A percentile compares a stretch with the other conserved stretches of the same genome.
Conservation (phyloP, 2,797 vertebrate genomes). For the Bovichtus diacanthus region DNA sequence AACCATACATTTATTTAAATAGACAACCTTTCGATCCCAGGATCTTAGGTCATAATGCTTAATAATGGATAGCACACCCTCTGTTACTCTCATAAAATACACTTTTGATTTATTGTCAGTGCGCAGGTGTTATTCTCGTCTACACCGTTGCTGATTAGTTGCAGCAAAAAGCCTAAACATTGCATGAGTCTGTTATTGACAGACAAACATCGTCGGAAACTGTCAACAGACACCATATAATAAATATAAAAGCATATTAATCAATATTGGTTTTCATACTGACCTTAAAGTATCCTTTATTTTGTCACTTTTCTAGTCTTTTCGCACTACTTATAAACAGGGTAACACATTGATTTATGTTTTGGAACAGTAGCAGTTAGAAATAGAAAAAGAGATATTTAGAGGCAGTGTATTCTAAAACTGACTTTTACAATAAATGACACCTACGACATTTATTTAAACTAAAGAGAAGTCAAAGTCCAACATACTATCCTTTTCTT, state of each 20-base stretch:
- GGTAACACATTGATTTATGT: neutral
- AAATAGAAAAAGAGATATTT: neutral
- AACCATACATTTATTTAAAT: no score
- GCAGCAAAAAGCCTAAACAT: no score
- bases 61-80: no score
- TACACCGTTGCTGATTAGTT: no score
- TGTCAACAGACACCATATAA: neutral
- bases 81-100: no score
- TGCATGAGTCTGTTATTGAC: no score
- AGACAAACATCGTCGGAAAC: no score
- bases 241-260: neutral
- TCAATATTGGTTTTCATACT: neutral
- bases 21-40: no score
- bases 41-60: no score
- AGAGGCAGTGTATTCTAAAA: neutral
- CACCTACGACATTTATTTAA: neutral
- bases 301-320: neutral
- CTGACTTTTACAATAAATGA: neutral
- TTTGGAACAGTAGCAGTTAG: neutral
- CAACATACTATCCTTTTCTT: constrained; percentile 5
- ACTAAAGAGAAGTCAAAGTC: neutral
- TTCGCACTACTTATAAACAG: neutral
- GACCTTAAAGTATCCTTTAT: neutral
- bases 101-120: no score
- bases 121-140: no score